Base-by-base conservation (phyloP, 2,797 vertebrate genomes). In the Tauraco hartlaubi region DNA sequence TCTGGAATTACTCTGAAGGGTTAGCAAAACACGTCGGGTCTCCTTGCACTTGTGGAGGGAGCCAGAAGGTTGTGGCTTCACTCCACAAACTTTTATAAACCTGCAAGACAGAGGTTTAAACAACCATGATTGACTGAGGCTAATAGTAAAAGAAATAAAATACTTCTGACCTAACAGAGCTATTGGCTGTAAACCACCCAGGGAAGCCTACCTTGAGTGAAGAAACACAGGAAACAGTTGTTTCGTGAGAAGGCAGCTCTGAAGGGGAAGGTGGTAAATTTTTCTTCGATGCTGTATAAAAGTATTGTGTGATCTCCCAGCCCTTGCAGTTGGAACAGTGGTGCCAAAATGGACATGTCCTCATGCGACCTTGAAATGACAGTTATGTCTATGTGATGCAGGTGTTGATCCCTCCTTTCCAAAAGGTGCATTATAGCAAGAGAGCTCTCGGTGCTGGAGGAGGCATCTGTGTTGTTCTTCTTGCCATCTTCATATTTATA, bases 31-130 rank as follows among this genome's bases (percentile, higher is more conserved):
- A 12, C 0, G 0, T 88, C 2, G 8, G 15, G 5, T 33, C 28
- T 92, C 63, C 29, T 54, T 66, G 29, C 52, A 21, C 29, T 78
- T 29, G 1, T 23, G 55, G 44, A 72, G n/a, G 51, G 62, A 88
- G 29, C 39, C 61, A 81, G 54, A 64, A 62, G 23, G 12, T 67
- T 68, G 56, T 41, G 10, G 72, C 62, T 83, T 93, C 41, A 58
- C 59, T 37, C 58, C 74, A 64, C 86, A 91, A 80, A 85, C 54
- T 92, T 86, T 71, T 89, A 87, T 52, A 89, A 92, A 91, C 77
- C 74, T 91, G 14, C n/a, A 54, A 62, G 76, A 25, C 74, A 4
- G 11, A 31, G 17, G 5, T 28, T 88, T 86, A 76, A 95, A 81
- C 49, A 80, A 23, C 31, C 15, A 1, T 48, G 55, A 67, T 91